Percentiles rank a stretch among this genome's conserved stretches.
Conservation (phyloP, 2,888 invertebrate species). For the Drosophila glabriapex region DNA sequence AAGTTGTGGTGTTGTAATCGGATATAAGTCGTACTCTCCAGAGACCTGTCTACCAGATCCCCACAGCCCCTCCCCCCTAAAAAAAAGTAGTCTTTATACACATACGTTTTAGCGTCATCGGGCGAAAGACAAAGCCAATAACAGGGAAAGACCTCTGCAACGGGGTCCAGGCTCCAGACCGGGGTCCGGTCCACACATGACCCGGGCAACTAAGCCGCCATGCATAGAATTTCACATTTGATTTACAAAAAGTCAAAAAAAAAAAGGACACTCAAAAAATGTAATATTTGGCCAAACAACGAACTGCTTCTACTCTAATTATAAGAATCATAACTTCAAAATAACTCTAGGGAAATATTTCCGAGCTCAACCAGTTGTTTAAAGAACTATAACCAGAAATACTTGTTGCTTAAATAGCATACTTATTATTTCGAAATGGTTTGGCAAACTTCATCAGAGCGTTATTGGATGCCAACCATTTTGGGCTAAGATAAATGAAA, state of each 20-base stretch:
- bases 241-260: conserved; percentile 42
- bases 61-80: background rate
- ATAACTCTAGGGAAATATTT: background rate
- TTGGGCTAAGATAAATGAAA: conserved; percentile 22
- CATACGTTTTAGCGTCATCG: conserved; percentile 21
- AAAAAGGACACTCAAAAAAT: background rate
- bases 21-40: conserved; percentile 74
- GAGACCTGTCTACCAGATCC: conserved; percentile 45
- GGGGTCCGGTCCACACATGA: conserved; percentile 14
- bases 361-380: too few species aligned
- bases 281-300: background rate
- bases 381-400: background rate
- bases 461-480: conserved; percentile 9
- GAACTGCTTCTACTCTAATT: conserved; percentile 38
- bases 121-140: conserved; percentile 47
- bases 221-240: conserved; percentile 69
- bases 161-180: conserved; percentile 6
- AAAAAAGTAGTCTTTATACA: conserved; percentile 6
- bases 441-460: background rate
- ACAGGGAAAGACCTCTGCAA: conserved; percentile 32
- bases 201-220: conserved; percentile 55
- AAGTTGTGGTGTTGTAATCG: conserved; percentile 76
- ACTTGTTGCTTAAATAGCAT: background rate
- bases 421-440: background rate
- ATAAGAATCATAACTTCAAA: background rate